phyloP scores from a whole-genome alignment of 2,888 invertebrate genomes.

The Brachyopa scutellaris region DNA sequence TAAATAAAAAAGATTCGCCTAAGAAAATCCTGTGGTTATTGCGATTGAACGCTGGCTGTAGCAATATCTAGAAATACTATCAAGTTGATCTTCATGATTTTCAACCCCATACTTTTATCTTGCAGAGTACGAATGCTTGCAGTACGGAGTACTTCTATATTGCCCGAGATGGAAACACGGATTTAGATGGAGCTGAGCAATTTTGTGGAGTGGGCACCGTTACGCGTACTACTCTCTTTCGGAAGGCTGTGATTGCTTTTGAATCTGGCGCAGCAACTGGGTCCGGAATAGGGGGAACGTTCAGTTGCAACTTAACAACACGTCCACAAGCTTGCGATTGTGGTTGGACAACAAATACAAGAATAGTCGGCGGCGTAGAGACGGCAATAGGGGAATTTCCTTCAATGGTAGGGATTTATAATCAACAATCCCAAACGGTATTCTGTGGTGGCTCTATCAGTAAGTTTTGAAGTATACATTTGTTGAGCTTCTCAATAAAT shows the following conservation, averaged over 20 bases:
- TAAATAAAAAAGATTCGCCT: too few species aligned
- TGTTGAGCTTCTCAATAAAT: neutral
- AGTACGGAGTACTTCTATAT: conserved; percentile 78
- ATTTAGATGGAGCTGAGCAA: conserved; percentile 76
- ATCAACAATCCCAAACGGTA: conserved; percentile 73
- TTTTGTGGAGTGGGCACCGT: conserved; percentile 78
- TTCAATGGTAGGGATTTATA: conserved; percentile 83
- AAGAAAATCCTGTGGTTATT: too few species aligned
- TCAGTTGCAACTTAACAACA: conserved; percentile 75
- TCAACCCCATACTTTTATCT: too few species aligned
- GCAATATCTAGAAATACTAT: too few species aligned
- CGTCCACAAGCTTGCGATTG: conserved; percentile 77
- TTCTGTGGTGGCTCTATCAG: conserved; percentile 83
- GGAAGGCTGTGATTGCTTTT: conserved; percentile 76
- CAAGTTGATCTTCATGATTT: too few species aligned
- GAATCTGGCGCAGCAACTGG: conserved; percentile 73
- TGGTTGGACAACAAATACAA: conserved; percentile 79
- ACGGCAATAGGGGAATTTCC: conserved; percentile 84
- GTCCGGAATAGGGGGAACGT: conserved; percentile 73
- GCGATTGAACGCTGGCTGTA: too few species aligned
- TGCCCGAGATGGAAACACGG: conserved; percentile 77
- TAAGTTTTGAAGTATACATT: conserved; percentile 62
- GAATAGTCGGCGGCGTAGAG: conserved; percentile 84
- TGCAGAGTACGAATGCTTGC: conserved; percentile 69
- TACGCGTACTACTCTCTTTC: conserved; percentile 75